Percentiles rank a stretch among this genome's conserved stretches.
Conservation (phyloP, 2,113 vertebrate species). For the Bothrops jararaca region DNA sequence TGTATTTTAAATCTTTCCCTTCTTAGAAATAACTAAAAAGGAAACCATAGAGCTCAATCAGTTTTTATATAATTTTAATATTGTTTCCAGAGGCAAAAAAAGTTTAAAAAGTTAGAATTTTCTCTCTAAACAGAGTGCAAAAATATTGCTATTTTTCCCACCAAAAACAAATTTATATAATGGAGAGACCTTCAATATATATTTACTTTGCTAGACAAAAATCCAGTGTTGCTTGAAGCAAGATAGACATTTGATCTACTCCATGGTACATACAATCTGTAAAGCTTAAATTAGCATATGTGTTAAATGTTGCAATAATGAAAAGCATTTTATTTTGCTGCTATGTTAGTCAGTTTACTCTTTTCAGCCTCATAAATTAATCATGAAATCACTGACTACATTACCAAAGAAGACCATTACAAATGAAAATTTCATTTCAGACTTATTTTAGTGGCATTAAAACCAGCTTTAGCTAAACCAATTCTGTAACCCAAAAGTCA, state of each 20-base stretch:
- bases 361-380: conserved; percentile 5
- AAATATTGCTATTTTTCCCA: conserved; percentile 10
- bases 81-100: conserved; percentile 39
- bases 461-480: neutral
- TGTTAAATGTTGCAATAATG: neutral
- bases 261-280: neutral
- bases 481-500: neutral
- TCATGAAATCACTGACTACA: neutral
- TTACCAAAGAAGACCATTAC: conserved; percentile 1
- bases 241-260: neutral
- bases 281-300: neutral
- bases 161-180: conserved; percentile 36
- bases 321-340: neutral
- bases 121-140: conserved; percentile 41
- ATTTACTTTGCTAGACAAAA: conserved; percentile 4
- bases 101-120: conserved; percentile 30
- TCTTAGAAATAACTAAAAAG: conserved; percentile 56
- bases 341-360: neutral
- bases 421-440: neutral
- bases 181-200: conserved; percentile 21
- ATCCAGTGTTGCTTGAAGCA: conserved; percentile 4
- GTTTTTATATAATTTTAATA: conserved; percentile 42
- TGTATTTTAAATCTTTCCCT: conserved; percentile 47
- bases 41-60: conserved; percentile 46
- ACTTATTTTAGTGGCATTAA: neutral